Evolutionary conservation across 2,797 vertebrate genomes (phyloP).

Genomic region (Cottoperca gobio): DNA sequence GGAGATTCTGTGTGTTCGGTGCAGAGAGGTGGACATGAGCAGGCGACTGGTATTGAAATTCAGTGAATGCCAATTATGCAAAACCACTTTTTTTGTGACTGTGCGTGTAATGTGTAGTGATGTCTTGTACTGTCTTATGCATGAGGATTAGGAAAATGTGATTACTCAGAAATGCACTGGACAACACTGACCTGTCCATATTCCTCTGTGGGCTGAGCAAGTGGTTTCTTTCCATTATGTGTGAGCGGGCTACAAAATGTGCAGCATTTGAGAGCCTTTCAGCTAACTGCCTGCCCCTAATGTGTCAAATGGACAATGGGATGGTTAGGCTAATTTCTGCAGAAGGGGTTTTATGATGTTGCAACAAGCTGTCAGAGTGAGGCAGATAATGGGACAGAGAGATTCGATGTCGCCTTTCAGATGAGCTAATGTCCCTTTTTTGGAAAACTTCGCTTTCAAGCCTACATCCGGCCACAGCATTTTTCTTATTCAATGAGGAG

Average conservation of each 20-base stretch:
- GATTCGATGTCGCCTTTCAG: slow-evolving; percentile 51
- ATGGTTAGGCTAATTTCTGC: slow-evolving; percentile 59
- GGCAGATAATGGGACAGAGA: slow-evolving; percentile 56
- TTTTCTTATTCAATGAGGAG: slow-evolving; percentile 41
- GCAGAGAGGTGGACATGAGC: slow-evolving; percentile 7
- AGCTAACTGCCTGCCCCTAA: slow-evolving; percentile 57
- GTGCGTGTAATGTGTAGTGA: slow-evolving; percentile 18
- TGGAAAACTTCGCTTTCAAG: slow-evolving; percentile 43
- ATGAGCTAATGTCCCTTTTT: slow-evolving; percentile 47
- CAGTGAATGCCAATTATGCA: slow-evolving; percentile 12
- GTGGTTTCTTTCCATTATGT: slow-evolving; percentile 60
- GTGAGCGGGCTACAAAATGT: slow-evolving; percentile 41
- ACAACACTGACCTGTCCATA: slow-evolving; percentile 48
- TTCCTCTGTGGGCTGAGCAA: slow-evolving; percentile 52
- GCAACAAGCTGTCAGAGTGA: slow-evolving; percentile 53
- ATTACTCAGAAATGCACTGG: slow-evolving; percentile 39
- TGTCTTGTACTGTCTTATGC: slow-evolving; percentile 18
- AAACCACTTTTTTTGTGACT: slow-evolving; percentile 16
- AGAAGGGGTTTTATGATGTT: slow-evolving; percentile 53
- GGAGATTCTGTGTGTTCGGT: not conserved
- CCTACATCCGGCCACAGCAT: slow-evolving; percentile 21
- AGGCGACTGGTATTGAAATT: slow-evolving; percentile 2
- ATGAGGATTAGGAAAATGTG: slow-evolving; percentile 51
- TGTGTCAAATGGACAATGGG: slow-evolving; percentile 70
- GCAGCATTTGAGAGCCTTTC: slow-evolving; percentile 59